Conservation (phyloP, 2,113 vertebrate species). For the Callocephalon fimbriatum region DNA sequence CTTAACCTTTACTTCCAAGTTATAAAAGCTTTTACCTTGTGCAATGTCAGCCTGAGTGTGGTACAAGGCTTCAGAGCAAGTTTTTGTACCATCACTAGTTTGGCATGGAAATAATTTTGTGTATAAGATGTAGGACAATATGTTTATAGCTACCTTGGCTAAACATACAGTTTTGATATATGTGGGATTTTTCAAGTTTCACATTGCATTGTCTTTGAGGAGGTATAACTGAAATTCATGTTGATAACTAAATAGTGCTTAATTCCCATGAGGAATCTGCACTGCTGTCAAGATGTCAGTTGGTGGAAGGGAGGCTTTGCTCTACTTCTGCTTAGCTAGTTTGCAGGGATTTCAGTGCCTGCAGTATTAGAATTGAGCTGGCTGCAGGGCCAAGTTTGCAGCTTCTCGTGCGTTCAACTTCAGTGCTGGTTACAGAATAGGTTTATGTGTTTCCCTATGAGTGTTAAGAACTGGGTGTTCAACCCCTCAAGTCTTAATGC, state of each 20-base stretch:
- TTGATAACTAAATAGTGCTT: background rate
- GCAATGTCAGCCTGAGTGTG: fast-evolving
- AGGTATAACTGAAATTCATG: background rate
- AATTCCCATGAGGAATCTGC: background rate
- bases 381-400: background rate
- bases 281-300: too few relatives aligned
- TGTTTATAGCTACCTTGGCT: background rate
- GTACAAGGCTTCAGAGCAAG: background rate
- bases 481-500: fast-evolving
- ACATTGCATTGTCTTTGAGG: background rate
- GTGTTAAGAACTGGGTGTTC: background rate
- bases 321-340: fast-evolving
- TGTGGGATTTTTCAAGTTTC: background rate
- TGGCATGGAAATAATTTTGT: background rate
- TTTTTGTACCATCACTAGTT: background rate
- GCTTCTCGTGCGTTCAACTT: background rate
- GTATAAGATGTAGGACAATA: fast-evolving
- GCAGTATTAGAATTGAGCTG: background rate
- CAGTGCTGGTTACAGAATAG: background rate
- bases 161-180: background rate
- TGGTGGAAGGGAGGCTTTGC: background rate
- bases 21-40: background rate
- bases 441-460: background rate
- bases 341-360: background rate
- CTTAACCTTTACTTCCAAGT: background rate